Percentiles rank a stretch among this genome's conserved stretches.
Evolutionary conservation across 2,797 vertebrate species (phyloP).

Genomic region (Cossypha caffra): DNA sequence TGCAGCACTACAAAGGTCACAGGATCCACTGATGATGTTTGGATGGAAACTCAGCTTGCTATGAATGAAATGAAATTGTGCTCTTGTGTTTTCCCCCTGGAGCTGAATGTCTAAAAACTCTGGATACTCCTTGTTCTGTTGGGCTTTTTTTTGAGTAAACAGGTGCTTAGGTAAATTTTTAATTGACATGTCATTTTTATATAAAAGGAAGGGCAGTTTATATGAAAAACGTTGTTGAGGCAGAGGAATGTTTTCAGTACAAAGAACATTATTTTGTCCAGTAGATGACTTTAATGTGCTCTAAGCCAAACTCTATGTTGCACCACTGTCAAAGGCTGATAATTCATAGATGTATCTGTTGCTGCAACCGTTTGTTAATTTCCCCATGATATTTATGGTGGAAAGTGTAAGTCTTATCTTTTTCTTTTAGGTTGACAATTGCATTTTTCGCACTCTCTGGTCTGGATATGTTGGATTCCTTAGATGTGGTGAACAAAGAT

Average conservation of each 20-base stretch:
- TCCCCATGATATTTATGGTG: slow-evolving; percentile 51
- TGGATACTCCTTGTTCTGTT: neutral
- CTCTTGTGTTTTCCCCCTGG: slow-evolving; percentile 49
- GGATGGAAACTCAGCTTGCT: slow-evolving; percentile 62
- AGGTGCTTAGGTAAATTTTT: neutral
- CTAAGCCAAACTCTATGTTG: neutral
- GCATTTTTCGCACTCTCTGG: slow-evolving; percentile 97
- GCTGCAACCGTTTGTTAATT: slow-evolving; percentile 18
- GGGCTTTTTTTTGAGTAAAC: neutral
- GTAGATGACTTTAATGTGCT: neutral
- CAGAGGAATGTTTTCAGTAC: neutral
- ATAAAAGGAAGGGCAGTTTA: neutral
- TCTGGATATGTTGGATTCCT: slow-evolving; percentile 93
- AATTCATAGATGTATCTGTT: neutral
- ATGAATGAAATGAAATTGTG: slow-evolving; percentile 60
- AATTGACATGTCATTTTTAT: neutral
- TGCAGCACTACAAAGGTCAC: slow-evolving; percentile 45
- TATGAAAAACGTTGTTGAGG: neutral
- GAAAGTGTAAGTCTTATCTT: slow-evolving; percentile 60
- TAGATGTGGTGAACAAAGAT: slow-evolving; percentile 91
- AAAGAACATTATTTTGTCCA: neutral
- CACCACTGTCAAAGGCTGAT: neutral
- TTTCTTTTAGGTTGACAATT: slow-evolving; percentile 89
- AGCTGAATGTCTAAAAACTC: slow-evolving; percentile 50
- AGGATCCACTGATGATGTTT: slow-evolving; percentile 48